phyloP scores from a whole-genome alignment of 2,797 vertebrate species.

The Ataeniobius toweri region DNA sequence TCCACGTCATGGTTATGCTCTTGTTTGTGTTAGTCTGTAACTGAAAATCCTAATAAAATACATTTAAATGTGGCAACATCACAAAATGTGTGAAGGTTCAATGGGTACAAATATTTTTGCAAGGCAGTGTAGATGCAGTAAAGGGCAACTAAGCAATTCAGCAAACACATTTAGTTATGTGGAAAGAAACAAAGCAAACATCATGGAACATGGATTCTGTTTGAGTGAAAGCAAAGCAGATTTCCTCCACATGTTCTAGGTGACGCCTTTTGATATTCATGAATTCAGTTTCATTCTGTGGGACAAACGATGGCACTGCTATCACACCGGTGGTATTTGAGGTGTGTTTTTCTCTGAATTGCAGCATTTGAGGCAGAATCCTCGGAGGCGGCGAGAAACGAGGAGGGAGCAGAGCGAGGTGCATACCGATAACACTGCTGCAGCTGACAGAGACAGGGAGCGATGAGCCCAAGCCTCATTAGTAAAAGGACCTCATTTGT shows the following conservation, averaged over 20 bases:
- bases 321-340: conserved; percentile 49
- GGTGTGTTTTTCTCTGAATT: conserved; percentile 61
- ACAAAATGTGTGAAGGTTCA: neutral
- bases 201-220: conserved; percentile 24
- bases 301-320: conserved; percentile 46
- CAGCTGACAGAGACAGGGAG: conserved; percentile 54
- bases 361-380: conserved; percentile 64
- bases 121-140: neutral
- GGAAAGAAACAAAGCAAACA: conserved; percentile 8
- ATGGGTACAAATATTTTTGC: neutral
- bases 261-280: conserved; percentile 61
- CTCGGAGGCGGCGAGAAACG: conserved; percentile 60
- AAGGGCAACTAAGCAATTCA: conserved; percentile 21
- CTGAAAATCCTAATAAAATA: neutral
- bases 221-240: conserved; percentile 26
- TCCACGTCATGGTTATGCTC: neutral
- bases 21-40: too few relatives aligned
- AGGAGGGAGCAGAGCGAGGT: conserved; percentile 67
- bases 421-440: conserved; percentile 72
- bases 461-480: conserved; percentile 61
- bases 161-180: conserved; percentile 16
- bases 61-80: neutral
- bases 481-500: conserved; percentile 73
- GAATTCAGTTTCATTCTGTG: conserved; percentile 54
- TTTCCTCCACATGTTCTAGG: conserved; percentile 35